Evolutionary conservation across 2,888 invertebrate genomes (phyloP), one percentile per base, ranked within the genome.

Genomic region (Lasioglossum malachurum): DNA sequence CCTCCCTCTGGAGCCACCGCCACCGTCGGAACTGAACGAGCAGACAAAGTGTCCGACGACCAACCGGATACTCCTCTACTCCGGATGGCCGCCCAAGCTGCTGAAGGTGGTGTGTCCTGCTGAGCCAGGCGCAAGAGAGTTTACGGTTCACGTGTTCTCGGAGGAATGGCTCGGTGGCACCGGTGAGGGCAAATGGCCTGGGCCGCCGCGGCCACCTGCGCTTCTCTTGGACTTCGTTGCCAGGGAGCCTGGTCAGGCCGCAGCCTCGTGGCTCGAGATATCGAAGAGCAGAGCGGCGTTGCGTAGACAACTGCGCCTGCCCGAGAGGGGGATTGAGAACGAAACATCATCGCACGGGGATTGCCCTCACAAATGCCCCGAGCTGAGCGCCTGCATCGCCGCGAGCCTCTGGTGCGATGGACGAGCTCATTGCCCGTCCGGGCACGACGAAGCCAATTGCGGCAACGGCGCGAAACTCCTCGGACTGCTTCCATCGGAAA

Each of bases 31-130:
- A 41, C 80, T 91, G 71, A 81, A 73, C 44, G 91, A 93, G 73
- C 86, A 91, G 81, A 4, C 82, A 38, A 96, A 97, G 85, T 98
- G 98, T 94, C 97, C 97, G 80, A 98, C 98, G 27, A 95, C 96
- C 91, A 98, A 98, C 95, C 96, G 98, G 57, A 96, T 98, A 82
- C 96, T 98, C 88, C 96, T 98, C 71, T 98, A 98, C 95, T 97
- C 98, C 23, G 98, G 98, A 71, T 96, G 97, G 92, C 97, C 97
- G 8, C 96, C 96, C 1, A 96, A 92, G 79, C 91, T 95, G 0
- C 82, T 94, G n/a, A 95, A 94, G 75, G 97, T 97, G 19, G 96
- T 98, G 57, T 98, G 98, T 93, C 98, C 98, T 0, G 96, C 97
- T 0, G 96, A 97, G 90, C 97, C 97, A 8, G 97, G 97, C 31